Conservation (phyloP, 2,113 vertebrate genomes). For the Barnardius zonarius region DNA sequence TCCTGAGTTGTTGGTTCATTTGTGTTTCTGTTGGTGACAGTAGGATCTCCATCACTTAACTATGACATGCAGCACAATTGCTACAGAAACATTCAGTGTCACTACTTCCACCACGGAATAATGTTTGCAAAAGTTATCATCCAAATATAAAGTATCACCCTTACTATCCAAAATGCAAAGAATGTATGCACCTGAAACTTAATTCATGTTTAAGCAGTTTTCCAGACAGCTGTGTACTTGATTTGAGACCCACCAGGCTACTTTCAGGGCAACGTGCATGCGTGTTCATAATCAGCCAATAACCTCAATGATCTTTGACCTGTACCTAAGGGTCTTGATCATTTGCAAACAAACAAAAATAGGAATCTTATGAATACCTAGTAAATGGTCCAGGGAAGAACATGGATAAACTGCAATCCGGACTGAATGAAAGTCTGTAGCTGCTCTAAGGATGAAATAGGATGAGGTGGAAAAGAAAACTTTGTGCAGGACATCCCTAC, state of each 20-base stretch:
- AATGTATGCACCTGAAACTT: background rate
- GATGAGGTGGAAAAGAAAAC: background rate
- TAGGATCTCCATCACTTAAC: background rate
- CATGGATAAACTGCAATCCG: background rate
- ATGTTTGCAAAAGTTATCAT: background rate
- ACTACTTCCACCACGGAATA: background rate
- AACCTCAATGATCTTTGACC: background rate
- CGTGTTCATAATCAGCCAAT: background rate
- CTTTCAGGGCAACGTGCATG: fast-evolving
- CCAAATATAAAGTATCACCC: background rate
- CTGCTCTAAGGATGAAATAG: background rate
- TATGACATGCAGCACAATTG: background rate
- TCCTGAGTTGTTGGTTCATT: background rate
- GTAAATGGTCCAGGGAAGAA: background rate
- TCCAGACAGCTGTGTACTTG: background rate
- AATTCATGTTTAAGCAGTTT: background rate
- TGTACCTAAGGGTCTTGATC: background rate
- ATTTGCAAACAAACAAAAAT: background rate
- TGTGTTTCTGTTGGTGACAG: background rate
- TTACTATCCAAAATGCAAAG: background rate
- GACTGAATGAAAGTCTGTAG: background rate
- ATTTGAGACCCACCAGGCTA: background rate
- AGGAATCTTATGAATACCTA: background rate
- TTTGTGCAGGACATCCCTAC: background rate
- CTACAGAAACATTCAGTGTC: background rate